Evolutionary conservation across 92 coral and sea anemone species (phyloP).

Genomic region (Zoanthus sociatus): DNA sequence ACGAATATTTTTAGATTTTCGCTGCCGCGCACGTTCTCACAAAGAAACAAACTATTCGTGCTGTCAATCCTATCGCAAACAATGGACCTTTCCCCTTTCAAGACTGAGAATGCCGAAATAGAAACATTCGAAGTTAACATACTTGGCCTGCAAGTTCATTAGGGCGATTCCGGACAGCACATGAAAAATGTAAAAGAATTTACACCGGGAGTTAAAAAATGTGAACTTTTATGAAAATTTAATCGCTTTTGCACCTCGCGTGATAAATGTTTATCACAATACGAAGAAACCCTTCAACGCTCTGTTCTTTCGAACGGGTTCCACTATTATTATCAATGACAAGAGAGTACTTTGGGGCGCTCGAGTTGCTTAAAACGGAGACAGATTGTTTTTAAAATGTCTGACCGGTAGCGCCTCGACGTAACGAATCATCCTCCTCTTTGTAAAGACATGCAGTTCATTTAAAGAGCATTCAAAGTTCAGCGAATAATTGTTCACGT

Average conservation of each 20-base stretch:
- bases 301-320: constrained; percentile 30
- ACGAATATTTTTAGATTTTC: background rate
- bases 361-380: constrained; percentile 38
- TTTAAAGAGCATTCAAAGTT: constrained; percentile 11
- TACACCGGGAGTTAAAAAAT: constrained; percentile 11
- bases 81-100: constrained; percentile 63
- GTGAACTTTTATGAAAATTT: constrained; percentile 1
- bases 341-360: constrained; percentile 36
- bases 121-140: constrained; percentile 21
- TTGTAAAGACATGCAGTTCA: constrained; percentile 18
- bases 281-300: constrained; percentile 46
- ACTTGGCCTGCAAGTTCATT: constrained; percentile 24
- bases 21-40: constrained; percentile 24
- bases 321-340: constrained; percentile 16
- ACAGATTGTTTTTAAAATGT: constrained; percentile 49
- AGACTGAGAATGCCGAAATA: constrained; percentile 40
- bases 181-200: background rate
- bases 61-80: constrained; percentile 66
- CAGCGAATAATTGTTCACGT: constrained; percentile 15
- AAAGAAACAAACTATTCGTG: constrained; percentile 53
- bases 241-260: constrained; percentile 55
- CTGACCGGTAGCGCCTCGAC: constrained; percentile 12
- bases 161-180: background rate
- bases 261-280: constrained; percentile 47
- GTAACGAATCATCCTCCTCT: background rate